Base-by-base conservation (phyloP, 2,888 invertebrate genomes). In the Seira musarum region DNA sequence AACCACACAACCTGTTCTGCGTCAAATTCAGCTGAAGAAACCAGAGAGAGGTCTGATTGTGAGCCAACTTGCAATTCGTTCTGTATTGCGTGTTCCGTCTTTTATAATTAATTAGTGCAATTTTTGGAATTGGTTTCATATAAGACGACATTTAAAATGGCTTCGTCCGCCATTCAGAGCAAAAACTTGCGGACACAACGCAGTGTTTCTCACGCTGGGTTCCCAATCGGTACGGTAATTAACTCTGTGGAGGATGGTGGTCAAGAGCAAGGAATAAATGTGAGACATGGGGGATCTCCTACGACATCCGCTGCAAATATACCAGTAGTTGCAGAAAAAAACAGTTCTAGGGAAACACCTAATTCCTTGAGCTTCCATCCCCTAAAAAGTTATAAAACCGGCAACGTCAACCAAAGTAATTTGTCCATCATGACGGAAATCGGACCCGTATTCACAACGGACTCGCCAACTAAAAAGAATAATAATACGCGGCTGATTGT, bases 361-460 rank as follows among this genome's bases (percentile, higher is more conserved):
- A 69, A 64, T 15, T 1, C 17, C 10, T 69, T 80, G 57, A 74
- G 69, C 46, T 80, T 80, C 49, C 80, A 80, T 30, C 80, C 80
- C 17, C 25, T 80, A 21, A 80, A 80, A 64, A 80, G 80, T 53
- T 80, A 80, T 17, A 80, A 74, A 70, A 80, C 80, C 1, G 80
- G 80, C 2, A 74, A 74, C 24, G 69, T 80, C 10, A 74, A 68
- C 22, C 74, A 69, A 21, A 80, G 74, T 65, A 74, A 21, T 35
- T 60, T 80, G 24, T 80, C 80, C 1, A 80, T 80, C n/a, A 73
- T 73, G 73, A 79, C 79, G n/a, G 80, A 80, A 60, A 70, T 70
- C 8, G 80, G 74, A 2, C 74, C 80, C 8, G 74, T 74, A 5
- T 74, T 74, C 35, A 74, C 74, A 0, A 53, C 80, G 5, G 57